Conservation (phyloP, 2,113 vertebrate genomes). For the Lonchura striata region DNA sequence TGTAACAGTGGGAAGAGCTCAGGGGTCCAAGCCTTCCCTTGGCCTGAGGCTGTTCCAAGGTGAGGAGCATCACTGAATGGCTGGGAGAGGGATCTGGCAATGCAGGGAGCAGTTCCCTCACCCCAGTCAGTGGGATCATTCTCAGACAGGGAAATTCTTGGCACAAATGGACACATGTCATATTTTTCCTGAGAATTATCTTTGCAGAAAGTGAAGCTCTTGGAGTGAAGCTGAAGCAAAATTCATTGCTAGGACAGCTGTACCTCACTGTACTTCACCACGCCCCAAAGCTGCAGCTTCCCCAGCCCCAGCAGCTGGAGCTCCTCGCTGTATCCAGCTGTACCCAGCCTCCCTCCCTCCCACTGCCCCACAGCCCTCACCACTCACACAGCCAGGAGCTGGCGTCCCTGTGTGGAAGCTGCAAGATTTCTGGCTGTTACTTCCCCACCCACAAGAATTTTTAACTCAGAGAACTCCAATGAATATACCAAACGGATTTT, state of each 20-base stretch:
- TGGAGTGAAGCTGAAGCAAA: not conserved
- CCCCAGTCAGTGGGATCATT: not conserved
- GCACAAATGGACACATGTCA: not conserved
- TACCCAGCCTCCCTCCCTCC: not conserved
- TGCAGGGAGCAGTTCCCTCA: not conserved
- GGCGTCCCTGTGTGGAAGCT: not conserved
- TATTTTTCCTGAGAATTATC: not conserved
- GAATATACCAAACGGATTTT: not conserved
- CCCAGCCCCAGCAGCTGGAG: not conserved
- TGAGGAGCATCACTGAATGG: not conserved
- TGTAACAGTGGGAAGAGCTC: not conserved
- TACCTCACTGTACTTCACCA: not conserved
- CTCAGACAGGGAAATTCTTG: not conserved
- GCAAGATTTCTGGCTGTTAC: not conserved
- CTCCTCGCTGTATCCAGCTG: rapidly evolving
- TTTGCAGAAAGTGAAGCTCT: not conserved
- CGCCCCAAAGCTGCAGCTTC: not conserved
- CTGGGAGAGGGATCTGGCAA: rapidly evolving
- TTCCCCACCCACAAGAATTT: not conserved
- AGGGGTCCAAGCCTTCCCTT: not conserved
- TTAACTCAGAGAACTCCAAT: not conserved
- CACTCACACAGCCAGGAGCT: not conserved
- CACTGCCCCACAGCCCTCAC: not conserved
- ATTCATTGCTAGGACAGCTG: not conserved
- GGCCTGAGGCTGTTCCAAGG: not conserved